These are phyloP conservation scores for Polyommatus icarus DNA, from an alignment of 2,888 invertebrate species.

Conservation along the genomic window DNA sequence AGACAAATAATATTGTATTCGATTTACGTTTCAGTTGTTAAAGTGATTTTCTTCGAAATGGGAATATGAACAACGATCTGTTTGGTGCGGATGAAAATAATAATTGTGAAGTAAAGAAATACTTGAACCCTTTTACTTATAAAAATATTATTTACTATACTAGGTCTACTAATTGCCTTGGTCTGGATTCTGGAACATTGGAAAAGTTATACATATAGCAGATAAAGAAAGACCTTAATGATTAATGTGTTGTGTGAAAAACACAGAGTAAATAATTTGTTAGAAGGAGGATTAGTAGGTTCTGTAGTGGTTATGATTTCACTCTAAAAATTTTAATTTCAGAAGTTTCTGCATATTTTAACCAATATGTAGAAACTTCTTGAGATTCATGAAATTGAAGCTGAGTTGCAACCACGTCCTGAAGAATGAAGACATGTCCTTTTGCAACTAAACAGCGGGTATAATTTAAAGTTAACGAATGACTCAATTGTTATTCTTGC, in stretches of 20 bases:
- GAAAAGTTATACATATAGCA: no score
- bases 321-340: not conserved
- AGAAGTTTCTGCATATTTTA: not conserved
- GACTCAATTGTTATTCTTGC: conserved; percentile 1
- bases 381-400: not conserved
- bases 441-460: not conserved
- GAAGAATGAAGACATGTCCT: not conserved
- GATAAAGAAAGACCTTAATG: no score
- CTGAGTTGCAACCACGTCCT: not conserved
- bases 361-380: not conserved
- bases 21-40: not conserved
- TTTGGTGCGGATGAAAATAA: not conserved
- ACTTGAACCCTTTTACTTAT: not conserved
- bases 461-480: not conserved
- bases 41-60: not conserved
- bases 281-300: no score
- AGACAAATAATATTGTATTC: not conserved
- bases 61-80: not conserved
- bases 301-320: no score
- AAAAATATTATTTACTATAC: not conserved
- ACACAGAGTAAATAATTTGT: no score
- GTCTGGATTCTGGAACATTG: no score
- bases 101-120: not conserved
- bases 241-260: no score
- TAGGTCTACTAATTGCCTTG: no score